Base-by-base conservation (phyloP, 1,140 invertebrate genomes). In the Acromyrmex heyeri region DNA sequence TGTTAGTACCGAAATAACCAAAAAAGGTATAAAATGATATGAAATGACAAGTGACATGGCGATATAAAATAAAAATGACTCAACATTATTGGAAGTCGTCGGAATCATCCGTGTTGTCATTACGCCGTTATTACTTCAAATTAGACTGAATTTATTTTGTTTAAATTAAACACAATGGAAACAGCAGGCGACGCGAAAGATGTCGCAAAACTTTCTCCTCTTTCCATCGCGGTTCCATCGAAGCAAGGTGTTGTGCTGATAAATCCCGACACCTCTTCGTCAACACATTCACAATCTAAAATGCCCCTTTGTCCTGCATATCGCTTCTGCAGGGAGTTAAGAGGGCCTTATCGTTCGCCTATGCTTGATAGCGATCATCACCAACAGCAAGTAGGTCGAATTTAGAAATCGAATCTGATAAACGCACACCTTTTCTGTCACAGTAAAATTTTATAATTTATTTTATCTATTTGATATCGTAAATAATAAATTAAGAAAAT, bases 311-410 rank as follows among this genome's bases (percentile, higher is more conserved):
- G 61, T n/a, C 73, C 85, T 38, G 50, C 75, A 12, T 81, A 81
- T 69, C 34, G 3, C 16, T 50, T 79, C 8, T 81, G 50, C 24
- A 78, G 2, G 1, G 27, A 81, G 59, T 44, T 24, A 12, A 50
- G 18, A 44, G 7, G 4, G 7, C 48, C 65, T 70, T 59, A 70
- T 12, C 14, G 30, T 69, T 27, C 30, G 4, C 59, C 75, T 34
- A 14, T 30, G 16, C 34, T 14, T 34, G 34, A 70, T n/a, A 21
- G 24, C 21, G 16, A 57, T 55, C 65, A 44, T 55, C 65, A 57
- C 38, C 78, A 10, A 8, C 38, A 81, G 14, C 77, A 81, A 70
- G 78, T 81, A 81, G 48, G 59, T 77, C 48, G 48, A 50, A 50
- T 50, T 48, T 4, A 18, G 14, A 48, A 50, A 53, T 72, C 3